Evolutionary conservation across 2,113 vertebrate genomes (phyloP), one percentile per base, ranked within the genome.

Genomic region (Aegithalos caudatus): DNA sequence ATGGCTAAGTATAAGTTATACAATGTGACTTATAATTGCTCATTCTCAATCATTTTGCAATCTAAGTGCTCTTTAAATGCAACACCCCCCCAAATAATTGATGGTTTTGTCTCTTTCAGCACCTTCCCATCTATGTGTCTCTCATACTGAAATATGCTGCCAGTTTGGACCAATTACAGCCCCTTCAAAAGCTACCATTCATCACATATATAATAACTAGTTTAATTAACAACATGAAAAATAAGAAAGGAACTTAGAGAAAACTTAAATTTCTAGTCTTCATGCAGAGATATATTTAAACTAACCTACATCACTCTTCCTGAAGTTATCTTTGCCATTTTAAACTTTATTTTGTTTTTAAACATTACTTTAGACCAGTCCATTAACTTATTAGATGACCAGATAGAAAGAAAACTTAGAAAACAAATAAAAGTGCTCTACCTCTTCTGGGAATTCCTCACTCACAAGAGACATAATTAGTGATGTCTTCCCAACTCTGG

Each of bases 371-470:
- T 64, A 51, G 67, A 80, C 33, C 14, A 54, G 24, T 33, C 47
- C 31, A 62, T 48, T 54, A 83, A 38, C 14, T 83, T 77, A 13
- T 22, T 47, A 73, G 27, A 93, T 71, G 74, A 50, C 37, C 88
- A 6, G 38, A 61, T 5, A 94, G 42, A 67, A 95, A 81, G 25
- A 90, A 61, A 73, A 81, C 56, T 84, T 35, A 62, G 54, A 51
- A 74, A 92, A 95, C 56, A 93, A 96, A 67, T 72, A 40, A 93
- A 88, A 89, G 95, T 82, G 35, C 48, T 90, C 72, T 98, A 99
- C 99, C 99, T 99, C 99, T 97, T 99, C 99, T 64, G 99, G 99
- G 96, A 99, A 99, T 97, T 99, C 99, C 97, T 99, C 99, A 97
- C 99, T 99, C 97, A 99, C 99, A 97, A 99, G 98, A 60, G 99